These are phyloP conservation scores for Clusia tigrina DNA, from an alignment of 2,888 invertebrate genomes.

Conservation along the genomic window DNA sequence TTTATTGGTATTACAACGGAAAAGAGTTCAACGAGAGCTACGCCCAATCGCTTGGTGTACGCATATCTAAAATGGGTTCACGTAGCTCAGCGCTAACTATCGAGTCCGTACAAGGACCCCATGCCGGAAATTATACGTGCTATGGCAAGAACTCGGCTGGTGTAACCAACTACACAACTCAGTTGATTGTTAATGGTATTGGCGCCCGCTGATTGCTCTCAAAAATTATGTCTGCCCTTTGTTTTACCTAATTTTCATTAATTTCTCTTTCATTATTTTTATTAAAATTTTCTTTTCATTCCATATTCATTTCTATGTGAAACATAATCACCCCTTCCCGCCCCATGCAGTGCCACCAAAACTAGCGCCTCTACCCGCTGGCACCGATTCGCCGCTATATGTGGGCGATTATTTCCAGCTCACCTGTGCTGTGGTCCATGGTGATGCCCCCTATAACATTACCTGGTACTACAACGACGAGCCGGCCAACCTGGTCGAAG, in stretches of 20 bases:
- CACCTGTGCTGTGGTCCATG: constrained; percentile 75
- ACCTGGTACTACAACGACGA: constrained; percentile 75
- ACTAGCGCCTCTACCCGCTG: constrained; percentile 71
- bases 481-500: constrained; percentile 48
- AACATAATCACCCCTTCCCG: not conserved
- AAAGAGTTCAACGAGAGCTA: constrained; percentile 68
- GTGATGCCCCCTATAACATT: constrained; percentile 81
- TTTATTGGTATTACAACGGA: constrained; percentile 76
- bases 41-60: constrained; percentile 53
- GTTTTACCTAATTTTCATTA: constrained; percentile 8
- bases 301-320: constrained; percentile 1
- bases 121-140: constrained; percentile 79
- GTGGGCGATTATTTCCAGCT: constrained; percentile 72
- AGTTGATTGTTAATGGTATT: constrained; percentile 75
- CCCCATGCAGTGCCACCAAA: constrained; percentile 68
- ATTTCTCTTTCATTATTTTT: constrained; percentile 18
- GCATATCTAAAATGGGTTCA: constrained; percentile 65
- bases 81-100: constrained; percentile 70
- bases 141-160: constrained; percentile 71
- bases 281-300: constrained; percentile 7
- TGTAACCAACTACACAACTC: constrained; percentile 71
- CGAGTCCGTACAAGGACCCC: constrained; percentile 69
- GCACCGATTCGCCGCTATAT: constrained; percentile 70
- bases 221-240: not conserved
- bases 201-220: not conserved